Evolutionary conservation across 2,888 invertebrate genomes (phyloP), one percentile per base, ranked within the genome.

Genomic region (Bursaphelenchus okinawaensis): DNA sequence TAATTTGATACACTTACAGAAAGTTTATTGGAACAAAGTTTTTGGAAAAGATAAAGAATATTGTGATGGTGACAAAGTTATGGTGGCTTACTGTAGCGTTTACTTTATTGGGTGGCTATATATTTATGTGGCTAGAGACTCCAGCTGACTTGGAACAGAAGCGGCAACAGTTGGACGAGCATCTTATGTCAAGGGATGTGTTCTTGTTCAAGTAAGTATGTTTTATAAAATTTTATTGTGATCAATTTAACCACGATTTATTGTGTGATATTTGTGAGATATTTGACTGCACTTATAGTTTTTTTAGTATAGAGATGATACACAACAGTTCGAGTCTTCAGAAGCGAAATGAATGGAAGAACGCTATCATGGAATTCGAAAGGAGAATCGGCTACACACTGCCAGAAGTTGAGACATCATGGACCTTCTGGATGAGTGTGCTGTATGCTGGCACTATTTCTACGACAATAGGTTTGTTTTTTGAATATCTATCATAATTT

Each of bases 371-470:
- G 57, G 67, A 75, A 56, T 80, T 78, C 57, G 80, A 80, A 60
- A 52, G 59, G 31, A 71, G 71, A 52, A 64, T 74, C 40, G 75
- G 70, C 8, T 50, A 52, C 22, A 62, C 50, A n/a, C 58, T 66
- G 23, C 71, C 75, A 7, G 59, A 52, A 26, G 60, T 74, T 23
- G 72, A 76, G n/a, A 74, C 80, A 0, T 70, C 54, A 0, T 80
- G 80, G 80, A 81, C 80, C 0, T 70, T 68, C 52, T 68, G 68
- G 80, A 78, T 77, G 76, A 69, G 79, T 4, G 72, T 80, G 24
- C 69, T 80, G 23, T 80, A 80, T 63, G 77, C 80, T 19, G 79
- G 78, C 27, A 82, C 82, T 20, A 71, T 82, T 24, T 82, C 75
- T 65, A 82, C 82, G 7, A 82, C 82, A 1, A 82, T 82, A 20